Conservation (phyloP, 2,797 vertebrate species). For the Poliocrania exsul region DNA sequence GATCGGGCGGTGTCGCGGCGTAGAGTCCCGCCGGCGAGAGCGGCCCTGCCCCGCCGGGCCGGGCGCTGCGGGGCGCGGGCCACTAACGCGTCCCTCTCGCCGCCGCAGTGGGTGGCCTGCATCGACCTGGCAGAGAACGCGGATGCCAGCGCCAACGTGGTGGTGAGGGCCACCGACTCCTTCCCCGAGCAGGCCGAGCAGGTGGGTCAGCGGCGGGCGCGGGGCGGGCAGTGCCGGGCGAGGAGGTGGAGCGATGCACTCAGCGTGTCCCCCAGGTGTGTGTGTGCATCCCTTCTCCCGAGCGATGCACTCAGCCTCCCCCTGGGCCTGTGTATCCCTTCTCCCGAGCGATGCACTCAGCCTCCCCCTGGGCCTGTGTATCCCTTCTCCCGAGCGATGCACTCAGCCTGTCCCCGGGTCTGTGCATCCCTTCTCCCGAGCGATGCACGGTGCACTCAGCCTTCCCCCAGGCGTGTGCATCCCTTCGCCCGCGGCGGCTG, state of each 20-base stretch:
- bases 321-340: not conserved
- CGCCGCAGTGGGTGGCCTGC: constrained; percentile 89
- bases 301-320: not conserved
- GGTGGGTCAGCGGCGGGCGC: constrained; percentile 72
- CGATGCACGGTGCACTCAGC: not conserved
- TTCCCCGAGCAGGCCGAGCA: constrained; percentile 91
- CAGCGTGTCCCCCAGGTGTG: too few relatives aligned
- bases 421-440: not conserved
- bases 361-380: not conserved
- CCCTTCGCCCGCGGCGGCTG: not conserved
- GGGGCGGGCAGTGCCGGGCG: not conserved
- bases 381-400: not conserved
- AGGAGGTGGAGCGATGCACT: not conserved
- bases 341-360: fast-evolving
- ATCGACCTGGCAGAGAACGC: constrained; percentile 90
- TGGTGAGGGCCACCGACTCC: constrained; percentile 84
- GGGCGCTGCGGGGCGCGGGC: not conserved
- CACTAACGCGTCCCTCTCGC: not conserved
- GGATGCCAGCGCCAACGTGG: constrained; percentile 86
- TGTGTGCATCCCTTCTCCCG: not conserved
- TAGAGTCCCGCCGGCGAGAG: not conserved
- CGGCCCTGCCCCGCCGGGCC: not conserved
- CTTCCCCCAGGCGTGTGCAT: fast-evolving
- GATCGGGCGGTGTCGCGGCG: not conserved
- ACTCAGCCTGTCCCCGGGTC: fast-evolving